Base-by-base conservation (phyloP, 2,888 invertebrate species). In the Dynastes tityus region DNA sequence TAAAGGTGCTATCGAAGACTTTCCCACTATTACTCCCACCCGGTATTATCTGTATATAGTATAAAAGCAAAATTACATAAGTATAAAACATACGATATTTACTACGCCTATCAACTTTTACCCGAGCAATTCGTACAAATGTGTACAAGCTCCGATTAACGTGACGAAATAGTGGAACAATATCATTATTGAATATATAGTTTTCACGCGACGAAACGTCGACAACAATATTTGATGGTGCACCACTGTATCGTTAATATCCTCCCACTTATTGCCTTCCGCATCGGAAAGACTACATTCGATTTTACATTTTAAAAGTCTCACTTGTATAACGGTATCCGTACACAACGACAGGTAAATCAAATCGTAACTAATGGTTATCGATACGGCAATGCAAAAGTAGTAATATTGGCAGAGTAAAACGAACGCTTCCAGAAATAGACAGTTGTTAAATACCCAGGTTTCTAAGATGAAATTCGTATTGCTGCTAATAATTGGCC, bases 121-220 rank as follows among this genome's bases (percentile, higher is more conserved):
- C 32, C 2, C 32, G 8, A 67, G 16, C 4, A 77, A n/a, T 22
- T 68, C 67, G 32, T 77, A 77, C 11, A 77, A 58, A 32, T 68
- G 55, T 13, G 55, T 55, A 22, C 77, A 77, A 13, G 68, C 29
- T 2, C 64, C 58, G 5, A 32, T 45, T 8, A 77, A 68, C 2
- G 68, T 77, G 22, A 77, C 29, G 27, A 77, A 67, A 40, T 77
- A 77, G 22, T 77, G 77, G 13, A 65, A 67, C 22, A 77, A 16
- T 16, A 77, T 40, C 68, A 68, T 68, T 55, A 37, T 16, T 0
- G 77, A 77, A 77, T 77, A 77, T 37, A 67, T 77, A 32, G 32
- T 37, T 37, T 45, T 67, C 67, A 77, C 55, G 27, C 40, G 53
- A 16, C 58, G 45, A 40, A 77, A 77, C 16, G 68, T 45, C 45